Base-by-base conservation (phyloP, 2,888 invertebrate species). In the Branchipolynoe longqiensis region DNA sequence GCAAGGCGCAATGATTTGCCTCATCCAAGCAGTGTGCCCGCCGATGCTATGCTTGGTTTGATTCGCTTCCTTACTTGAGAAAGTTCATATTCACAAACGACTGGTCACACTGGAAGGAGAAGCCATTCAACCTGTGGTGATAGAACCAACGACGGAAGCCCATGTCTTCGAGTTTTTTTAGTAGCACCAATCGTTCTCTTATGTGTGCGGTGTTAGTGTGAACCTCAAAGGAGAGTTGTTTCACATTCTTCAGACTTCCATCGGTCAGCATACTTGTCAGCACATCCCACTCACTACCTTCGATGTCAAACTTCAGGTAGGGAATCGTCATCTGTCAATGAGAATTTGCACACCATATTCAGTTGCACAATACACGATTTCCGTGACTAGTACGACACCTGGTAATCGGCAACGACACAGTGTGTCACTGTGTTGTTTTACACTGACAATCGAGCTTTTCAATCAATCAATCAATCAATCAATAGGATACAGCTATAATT, bases 271-370 rank as follows among this genome's bases (percentile, higher is more conserved):
- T 78, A 28, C n/a, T 48, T 18, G 22, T 28, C 48, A 78, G 48
- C 28, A 78, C 78, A 12, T 18, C 14, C 48, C 54, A 78, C 48
- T 78, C 78, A 25, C 28, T 48, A 0, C 28, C 18, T 18, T 78
- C 78, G 8, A 78, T 54, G 54, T 78, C 78, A n/a, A 78, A 54
- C 28, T 78, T 78, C 28, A 78, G 25, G 48, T 78, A 78, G 22
- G 78, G 78, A 48, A 78, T 41, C 2, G 33, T 48, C 14, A 14
- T 41, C 78, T 78, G 78, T 12, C 8, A 62, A 62, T 14, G 6
- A 48, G 48, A 48, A 12, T 48, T 48, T n/a, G n/a, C n/a, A n/a
- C n/a, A n/a, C n/a, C n/a, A n/a, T n/a, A n/a, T n/a, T n/a, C n/a
- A n/a, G n/a, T n/a, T n/a, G n/a, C n/a, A n/a, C n/a, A n/a, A n/a